These are phyloP conservation scores for Sebastolobus altivelis DNA, from an alignment of 2,797 vertebrate genomes.

Conservation along the genomic window DNA sequence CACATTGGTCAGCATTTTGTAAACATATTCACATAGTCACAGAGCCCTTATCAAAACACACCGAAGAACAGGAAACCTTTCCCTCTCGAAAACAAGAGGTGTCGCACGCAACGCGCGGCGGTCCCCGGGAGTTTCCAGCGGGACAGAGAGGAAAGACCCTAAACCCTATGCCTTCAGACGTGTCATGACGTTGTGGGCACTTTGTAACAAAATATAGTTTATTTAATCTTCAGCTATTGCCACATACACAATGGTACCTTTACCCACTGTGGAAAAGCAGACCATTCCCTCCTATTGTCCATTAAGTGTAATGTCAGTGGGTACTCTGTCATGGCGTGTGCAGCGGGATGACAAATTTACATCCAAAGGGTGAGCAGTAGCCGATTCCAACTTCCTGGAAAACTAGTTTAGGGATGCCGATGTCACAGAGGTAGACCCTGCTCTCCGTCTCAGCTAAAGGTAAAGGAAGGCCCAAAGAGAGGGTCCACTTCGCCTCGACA, in stretches of 20 bases:
- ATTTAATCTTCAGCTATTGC: conserved; percentile 3
- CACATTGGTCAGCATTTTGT: conserved; percentile 75
- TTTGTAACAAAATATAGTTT: conserved; percentile 3
- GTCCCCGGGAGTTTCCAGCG: conserved; percentile 17
- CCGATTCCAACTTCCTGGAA: conserved; percentile 92
- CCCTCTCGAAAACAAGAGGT: conserved; percentile 62
- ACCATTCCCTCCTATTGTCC: not conserved
- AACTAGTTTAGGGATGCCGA: conserved; percentile 91
- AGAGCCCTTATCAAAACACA: conserved; percentile 72
- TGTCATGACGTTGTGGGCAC: not conserved
- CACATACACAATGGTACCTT: not conserved
- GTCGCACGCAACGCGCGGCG: conserved; percentile 58
- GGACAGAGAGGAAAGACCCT: conserved; percentile 9
- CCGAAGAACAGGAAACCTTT: conserved; percentile 67
- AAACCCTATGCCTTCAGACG: not conserved
- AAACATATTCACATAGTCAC: conserved; percentile 63
- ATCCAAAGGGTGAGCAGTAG: conserved; percentile 93
- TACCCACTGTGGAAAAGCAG: not conserved
- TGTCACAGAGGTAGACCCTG: conserved; percentile 93
- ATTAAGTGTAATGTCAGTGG: not conserved
- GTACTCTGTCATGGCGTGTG: conserved; percentile 84
- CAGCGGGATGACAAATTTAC: conserved; percentile 93
- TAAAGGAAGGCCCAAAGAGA: conserved; percentile 90
- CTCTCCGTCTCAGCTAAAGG: conserved; percentile 88
- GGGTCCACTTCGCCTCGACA: conserved; percentile 92